phyloP scores from a whole-genome alignment of 2,888 invertebrate species.

The Hylaea fasciaria region DNA sequence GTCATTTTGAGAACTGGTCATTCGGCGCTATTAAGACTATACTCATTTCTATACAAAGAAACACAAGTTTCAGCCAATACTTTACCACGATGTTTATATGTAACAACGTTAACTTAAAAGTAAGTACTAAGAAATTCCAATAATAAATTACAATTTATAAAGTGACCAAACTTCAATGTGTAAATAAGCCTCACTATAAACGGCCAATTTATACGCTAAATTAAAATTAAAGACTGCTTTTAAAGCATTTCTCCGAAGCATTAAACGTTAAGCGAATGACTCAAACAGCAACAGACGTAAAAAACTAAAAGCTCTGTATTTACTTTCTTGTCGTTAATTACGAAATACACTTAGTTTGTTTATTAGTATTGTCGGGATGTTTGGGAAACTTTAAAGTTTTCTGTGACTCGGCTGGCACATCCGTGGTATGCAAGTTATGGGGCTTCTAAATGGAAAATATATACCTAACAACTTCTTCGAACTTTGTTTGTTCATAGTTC shows the following conservation, averaged over 20 bases:
- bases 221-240: conserved; percentile 37
- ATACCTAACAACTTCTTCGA: background rate
- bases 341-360: conserved; percentile 48
- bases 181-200: conserved; percentile 29
- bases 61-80: no score
- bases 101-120: no score
- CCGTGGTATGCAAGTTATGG: no score
- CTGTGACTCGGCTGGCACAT: background rate
- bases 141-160: no score
- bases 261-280: conserved; percentile 42
- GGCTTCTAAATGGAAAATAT: background rate
- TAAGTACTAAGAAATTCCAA: no score
- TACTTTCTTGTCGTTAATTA: conserved; percentile 46
- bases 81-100: no score
- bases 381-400: conserved; percentile 17
- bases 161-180: conserved; percentile 2
- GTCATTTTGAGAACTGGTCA: no score
- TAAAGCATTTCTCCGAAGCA: conserved; percentile 39
- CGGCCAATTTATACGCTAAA: conserved; percentile 35
- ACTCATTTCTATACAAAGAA: no score
- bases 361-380: conserved; percentile 33
- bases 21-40: no score
- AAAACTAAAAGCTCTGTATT: conserved; percentile 53
- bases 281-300: conserved; percentile 50
- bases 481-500: no score